These are phyloP conservation scores for Calephelis virginiensis DNA, from an alignment of 1,140 invertebrate species.

Conservation along the genomic window DNA sequence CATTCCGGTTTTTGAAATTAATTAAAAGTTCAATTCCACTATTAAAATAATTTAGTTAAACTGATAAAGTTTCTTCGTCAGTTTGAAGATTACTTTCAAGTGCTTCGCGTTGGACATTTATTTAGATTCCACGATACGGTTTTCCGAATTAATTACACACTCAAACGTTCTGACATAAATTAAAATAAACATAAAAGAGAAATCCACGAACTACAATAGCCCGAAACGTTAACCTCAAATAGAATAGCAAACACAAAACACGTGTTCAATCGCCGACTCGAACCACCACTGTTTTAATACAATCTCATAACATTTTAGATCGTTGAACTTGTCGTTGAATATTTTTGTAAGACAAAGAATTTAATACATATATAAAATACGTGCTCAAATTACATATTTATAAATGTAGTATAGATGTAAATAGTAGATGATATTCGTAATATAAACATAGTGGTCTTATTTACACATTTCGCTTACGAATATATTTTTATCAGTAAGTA, in stretches of 20 bases:
- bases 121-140: background rate
- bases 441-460: too few species aligned
- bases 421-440: slow-evolving; percentile 7
- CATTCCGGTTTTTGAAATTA: too few species aligned
- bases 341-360: slow-evolving; percentile 20
- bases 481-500: too few species aligned
- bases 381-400: slow-evolving; percentile 1
- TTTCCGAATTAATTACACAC: slow-evolving; percentile 27
- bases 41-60: too few species aligned
- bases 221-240: slow-evolving; percentile 26
- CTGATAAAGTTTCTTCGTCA: too few species aligned
- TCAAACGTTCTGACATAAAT: slow-evolving; percentile 29
- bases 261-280: slow-evolving; percentile 28
- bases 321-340: slow-evolving; percentile 17
- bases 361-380: slow-evolving; percentile 17
- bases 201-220: slow-evolving; percentile 23
- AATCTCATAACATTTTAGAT: slow-evolving; percentile 16
- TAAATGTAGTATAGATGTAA: background rate
- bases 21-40: too few species aligned
- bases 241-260: slow-evolving; percentile 38
- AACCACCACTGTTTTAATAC: slow-evolving; percentile 23
- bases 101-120: slow-evolving; percentile 10
- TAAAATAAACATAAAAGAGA: slow-evolving; percentile 29
- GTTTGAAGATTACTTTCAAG: too few species aligned
- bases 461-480: too few species aligned